phyloP scores from a whole-genome alignment of 1,140 invertebrate species.

The Dermatophagoides farinae region DNA sequence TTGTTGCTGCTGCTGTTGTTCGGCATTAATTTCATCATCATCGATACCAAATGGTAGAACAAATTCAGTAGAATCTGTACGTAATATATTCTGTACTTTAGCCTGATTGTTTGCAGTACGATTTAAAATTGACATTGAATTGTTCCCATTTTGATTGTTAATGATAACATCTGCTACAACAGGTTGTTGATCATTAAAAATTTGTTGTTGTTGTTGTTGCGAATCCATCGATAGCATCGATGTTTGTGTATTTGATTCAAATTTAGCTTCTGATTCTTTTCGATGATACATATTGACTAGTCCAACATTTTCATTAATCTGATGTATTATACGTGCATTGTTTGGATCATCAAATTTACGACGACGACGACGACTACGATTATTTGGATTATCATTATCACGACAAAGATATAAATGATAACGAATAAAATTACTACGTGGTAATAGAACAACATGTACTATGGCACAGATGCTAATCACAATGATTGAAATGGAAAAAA shows the following conservation, averaged over 20 bases:
- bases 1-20: not conserved
- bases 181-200: not conserved
- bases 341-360: not conserved
- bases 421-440: slow-evolving; percentile 54
- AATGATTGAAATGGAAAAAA: slow-evolving; percentile 53
- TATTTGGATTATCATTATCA: not conserved
- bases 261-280: not conserved
- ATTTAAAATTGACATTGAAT: not conserved
- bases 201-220: not conserved
- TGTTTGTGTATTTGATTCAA: not conserved
- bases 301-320: not conserved
- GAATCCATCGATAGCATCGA: not conserved
- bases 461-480: slow-evolving; percentile 50
- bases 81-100: not conserved
- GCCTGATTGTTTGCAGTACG: not conserved
- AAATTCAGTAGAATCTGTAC: slow-evolving; percentile 15
- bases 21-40: slow-evolving; percentile 16
- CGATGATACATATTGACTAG: slow-evolving; percentile 1
- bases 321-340: not conserved
- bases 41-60: slow-evolving; percentile 15
- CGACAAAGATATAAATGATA: slow-evolving; percentile 50
- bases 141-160: no score
- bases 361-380: not conserved
- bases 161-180: no score
- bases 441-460: slow-evolving; percentile 44